Base-by-base conservation (phyloP, 2,888 invertebrate genomes). In the Sarcophaga variegata region DNA sequence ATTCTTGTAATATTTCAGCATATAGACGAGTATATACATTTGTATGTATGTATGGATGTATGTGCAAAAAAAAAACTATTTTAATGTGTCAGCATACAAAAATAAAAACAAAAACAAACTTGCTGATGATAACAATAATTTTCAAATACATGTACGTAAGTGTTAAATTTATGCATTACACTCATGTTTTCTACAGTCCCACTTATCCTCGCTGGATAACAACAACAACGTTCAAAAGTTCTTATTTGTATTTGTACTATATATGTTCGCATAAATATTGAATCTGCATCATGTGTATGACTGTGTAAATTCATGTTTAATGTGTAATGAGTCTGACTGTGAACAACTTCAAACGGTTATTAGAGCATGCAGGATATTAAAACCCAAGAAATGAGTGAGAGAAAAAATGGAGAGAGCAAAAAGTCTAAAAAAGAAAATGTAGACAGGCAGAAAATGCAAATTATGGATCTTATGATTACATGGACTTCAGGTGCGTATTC, bases 71-170 rank as follows among this genome's bases (percentile, higher is more conserved):
- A 71, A 84, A 74, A 76, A 76, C 76, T 76, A 76, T 80, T 71
- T 76, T 72, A 80, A 80, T 81, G 77, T 81, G 74, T 81, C 78
- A 75, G 69, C 86, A 86, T 63, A 83, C 82, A 78, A 78, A 60
- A 63, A 79, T 80, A n/a, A 37, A 64, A 67, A 64, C 25, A 47
- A 79, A 63, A 70, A 76, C 82, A 78, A 37, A 22, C 1, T 37
- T 85, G 74, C 78, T 85, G 85, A 85, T 81, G 81, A 74, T 69
- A 81, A 81, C 81, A 85, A 81, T 85, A 78, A 81, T 75, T 85
- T 85, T 81, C 78, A 85, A 81, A 81, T 63, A 78, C 74, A 70
- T 78, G 74, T 75, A 72, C 60, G 78, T 59, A 81, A 86, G 86
- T 86, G 86, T 71, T 82, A 71, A 82, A 76, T 74, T 64, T 81